Evolutionary conservation across 2,888 invertebrate genomes (phyloP).

Genomic region (Adineta ricciae): DNA sequence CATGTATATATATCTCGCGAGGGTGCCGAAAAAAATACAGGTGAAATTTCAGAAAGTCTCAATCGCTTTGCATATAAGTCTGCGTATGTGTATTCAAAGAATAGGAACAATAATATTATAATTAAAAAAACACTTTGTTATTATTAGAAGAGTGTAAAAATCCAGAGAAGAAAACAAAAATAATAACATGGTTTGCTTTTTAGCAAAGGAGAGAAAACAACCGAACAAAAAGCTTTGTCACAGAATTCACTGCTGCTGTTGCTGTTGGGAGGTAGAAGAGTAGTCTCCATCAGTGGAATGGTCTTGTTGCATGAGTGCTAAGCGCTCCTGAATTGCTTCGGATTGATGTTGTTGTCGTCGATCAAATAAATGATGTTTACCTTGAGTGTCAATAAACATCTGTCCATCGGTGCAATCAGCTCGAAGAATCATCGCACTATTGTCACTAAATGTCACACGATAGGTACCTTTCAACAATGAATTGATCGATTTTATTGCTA

Average conservation of each 20-base stretch:
- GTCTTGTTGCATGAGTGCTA: neutral
- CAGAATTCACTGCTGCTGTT: neutral
- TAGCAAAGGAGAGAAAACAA: neutral
- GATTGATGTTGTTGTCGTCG: neutral
- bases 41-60: no score
- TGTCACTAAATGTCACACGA: neutral
- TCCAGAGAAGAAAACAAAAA: neutral
- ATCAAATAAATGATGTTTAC: neutral
- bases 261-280: neutral
- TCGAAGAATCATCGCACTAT: neutral
- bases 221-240: neutral
- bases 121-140: neutral
- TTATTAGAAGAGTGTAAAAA: neutral
- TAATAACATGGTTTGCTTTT: slow-evolving; percentile 7
- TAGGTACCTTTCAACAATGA: neutral
- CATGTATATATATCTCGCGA: no score
- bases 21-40: no score
- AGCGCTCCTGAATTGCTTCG: neutral
- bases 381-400: neutral
- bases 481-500: neutral
- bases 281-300: neutral
- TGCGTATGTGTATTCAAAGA: neutral
- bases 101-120: neutral
- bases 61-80: neutral
- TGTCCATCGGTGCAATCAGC: neutral